Evolutionary conservation across 1,140 invertebrate genomes (phyloP).

Genomic region (Solenopsis invicta): DNA sequence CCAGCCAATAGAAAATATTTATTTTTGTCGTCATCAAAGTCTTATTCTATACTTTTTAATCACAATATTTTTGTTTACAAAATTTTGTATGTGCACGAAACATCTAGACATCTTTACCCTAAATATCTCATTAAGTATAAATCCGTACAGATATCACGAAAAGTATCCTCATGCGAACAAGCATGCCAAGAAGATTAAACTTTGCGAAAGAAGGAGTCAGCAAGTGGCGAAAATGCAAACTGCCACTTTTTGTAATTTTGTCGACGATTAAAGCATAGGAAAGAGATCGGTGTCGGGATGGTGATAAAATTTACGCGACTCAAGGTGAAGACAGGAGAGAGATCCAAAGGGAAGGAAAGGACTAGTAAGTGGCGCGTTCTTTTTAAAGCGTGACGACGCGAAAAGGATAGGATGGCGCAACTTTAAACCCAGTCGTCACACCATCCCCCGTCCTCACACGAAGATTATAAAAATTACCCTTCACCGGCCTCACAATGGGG

Average conservation of each 20-base stretch:
- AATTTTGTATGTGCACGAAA: background rate
- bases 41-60: background rate
- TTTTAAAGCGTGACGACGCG: conserved; percentile 50
- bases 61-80: background rate
- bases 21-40: background rate
- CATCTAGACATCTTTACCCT: background rate
- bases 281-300: conserved; percentile 36
- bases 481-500: conserved; percentile 45
- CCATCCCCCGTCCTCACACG: background rate
- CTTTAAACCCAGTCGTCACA: conserved; percentile 62
- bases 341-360: background rate
- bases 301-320: conserved; percentile 13
- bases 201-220: conserved; percentile 67
- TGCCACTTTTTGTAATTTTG: conserved; percentile 69
- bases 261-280: conserved; percentile 27
- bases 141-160: conserved; percentile 63
- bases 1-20: background rate
- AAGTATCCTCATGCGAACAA: conserved; percentile 16
- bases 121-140: conserved; percentile 27
- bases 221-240: conserved; percentile 66
- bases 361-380: background rate
- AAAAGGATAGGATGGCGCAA: conserved; percentile 21
- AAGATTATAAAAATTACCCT: conserved; percentile 73
- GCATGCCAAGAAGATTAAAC: conserved; percentile 67
- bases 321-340: background rate